phyloP scores from a whole-genome alignment of 2,797 vertebrate species.

The Linurgus olivaceus region DNA sequence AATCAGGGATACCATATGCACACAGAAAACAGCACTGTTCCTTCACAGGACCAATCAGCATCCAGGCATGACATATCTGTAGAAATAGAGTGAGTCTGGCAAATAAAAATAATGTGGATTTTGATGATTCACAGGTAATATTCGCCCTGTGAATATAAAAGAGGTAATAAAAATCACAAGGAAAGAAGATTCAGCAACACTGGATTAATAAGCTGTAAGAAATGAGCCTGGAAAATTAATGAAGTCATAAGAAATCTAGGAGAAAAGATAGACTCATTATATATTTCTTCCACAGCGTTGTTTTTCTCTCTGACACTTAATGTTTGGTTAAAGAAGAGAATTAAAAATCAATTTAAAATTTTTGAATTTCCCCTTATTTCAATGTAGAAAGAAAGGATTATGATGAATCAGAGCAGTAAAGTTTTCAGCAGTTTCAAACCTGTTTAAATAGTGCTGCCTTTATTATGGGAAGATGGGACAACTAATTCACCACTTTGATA shows the following conservation, averaged over 20 bases:
- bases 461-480: background rate
- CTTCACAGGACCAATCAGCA: background rate
- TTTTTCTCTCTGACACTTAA: background rate
- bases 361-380: background rate
- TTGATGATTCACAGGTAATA: slow-evolving; percentile 1
- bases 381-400: background rate
- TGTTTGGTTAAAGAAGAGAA: background rate
- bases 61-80: background rate
- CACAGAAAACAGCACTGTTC: background rate
- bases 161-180: background rate
- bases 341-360: background rate
- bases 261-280: background rate
- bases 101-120: slow-evolving; percentile 3
- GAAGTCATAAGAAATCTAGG: slow-evolving; percentile 19
- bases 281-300: background rate
- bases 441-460: background rate
- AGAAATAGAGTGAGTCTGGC: background rate
- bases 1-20: background rate
- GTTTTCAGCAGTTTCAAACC: background rate
- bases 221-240: slow-evolving; percentile 41
- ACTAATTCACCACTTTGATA: background rate
- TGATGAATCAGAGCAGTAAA: background rate
- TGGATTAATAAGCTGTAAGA: slow-evolving; percentile 26
- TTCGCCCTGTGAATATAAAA: background rate
- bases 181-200: background rate